Percentiles rank a stretch among this genome's conserved stretches.
Conservation (phyloP, 2,797 vertebrate genomes). For the Xyrichtys novacula region DNA sequence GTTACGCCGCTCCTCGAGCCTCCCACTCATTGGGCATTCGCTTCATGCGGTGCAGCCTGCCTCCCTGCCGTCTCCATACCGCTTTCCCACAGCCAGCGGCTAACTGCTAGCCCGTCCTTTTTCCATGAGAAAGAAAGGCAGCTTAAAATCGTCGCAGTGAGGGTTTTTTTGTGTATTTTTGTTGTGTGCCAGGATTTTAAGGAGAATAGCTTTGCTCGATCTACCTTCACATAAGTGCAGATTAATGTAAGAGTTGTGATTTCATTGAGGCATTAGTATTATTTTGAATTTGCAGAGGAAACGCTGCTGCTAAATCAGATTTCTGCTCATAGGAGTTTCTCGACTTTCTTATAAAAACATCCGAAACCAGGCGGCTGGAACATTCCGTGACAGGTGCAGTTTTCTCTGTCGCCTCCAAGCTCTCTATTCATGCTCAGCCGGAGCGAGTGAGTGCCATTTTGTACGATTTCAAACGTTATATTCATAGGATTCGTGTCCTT, state of each 20-base stretch:
- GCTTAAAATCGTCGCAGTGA: conserved; percentile 45
- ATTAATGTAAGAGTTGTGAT: neutral
- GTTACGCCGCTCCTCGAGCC: conserved; percentile 53
- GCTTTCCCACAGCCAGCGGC: conserved; percentile 30
- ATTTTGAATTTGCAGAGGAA: neutral
- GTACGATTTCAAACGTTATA: conserved; percentile 45
- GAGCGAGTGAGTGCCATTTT: conserved; percentile 66
- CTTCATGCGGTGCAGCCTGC: conserved; percentile 58
- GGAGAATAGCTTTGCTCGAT: conserved; percentile 2
- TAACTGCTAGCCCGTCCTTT: conserved; percentile 46
- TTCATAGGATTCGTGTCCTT: conserved; percentile 30
- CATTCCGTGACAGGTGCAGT: conserved; percentile 74
- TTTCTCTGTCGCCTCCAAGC: conserved; percentile 50
- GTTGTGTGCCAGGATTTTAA: conserved; percentile 19
- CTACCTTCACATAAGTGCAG: conserved; percentile 24
- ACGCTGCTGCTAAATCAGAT: conserved; percentile 12
- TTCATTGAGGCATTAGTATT: conserved; percentile 1
- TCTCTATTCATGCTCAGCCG: conserved; percentile 37
- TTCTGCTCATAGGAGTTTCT: conserved; percentile 2
- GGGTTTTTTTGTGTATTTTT: conserved; percentile 20
- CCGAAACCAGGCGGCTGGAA: conserved; percentile 14
- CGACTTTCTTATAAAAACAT: conserved; percentile 20
- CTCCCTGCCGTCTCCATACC: conserved; percentile 28
- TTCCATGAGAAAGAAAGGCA: conserved; percentile 23
- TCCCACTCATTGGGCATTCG: conserved; percentile 64